phyloP scores from a whole-genome alignment of 2,888 invertebrate genomes.

The Oscheius sp. region DNA sequence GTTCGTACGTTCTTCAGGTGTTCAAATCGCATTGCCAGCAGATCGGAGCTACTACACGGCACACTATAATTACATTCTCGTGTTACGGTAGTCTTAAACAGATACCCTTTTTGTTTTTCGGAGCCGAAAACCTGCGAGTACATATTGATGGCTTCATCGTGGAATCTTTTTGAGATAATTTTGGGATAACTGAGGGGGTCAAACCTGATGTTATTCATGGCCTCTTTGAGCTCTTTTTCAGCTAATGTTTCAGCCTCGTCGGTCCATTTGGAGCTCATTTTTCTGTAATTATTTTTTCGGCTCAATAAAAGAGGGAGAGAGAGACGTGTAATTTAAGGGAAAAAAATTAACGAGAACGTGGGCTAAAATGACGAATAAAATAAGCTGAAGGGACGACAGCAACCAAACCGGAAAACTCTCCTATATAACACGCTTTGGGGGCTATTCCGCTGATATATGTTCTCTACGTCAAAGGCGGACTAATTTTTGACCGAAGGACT shows the following conservation, averaged over 20 bases:
- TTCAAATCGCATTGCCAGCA: conserved; percentile 1
- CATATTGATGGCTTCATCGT: conserved; percentile 18
- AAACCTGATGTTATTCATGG: conserved; percentile 8
- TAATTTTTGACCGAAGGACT: too few species aligned
- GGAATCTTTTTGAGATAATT: too few species aligned
- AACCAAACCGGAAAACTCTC: too few species aligned
- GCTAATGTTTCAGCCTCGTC: background rate
- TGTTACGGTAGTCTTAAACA: background rate
- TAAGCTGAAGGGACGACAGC: too few species aligned
- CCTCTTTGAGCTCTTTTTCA: conserved; percentile 7
- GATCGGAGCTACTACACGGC: conserved; percentile 12
- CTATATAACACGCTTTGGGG: too few species aligned
- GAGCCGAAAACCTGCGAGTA: conserved; percentile 9
- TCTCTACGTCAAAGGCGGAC: too few species aligned
- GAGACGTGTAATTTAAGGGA: background rate
- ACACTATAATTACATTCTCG: background rate
- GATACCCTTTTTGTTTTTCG: conserved; percentile 4
- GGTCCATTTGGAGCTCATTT: background rate
- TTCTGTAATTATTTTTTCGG: background rate
- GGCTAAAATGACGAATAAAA: too few species aligned
- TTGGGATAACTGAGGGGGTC: too few species aligned
- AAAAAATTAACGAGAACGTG: too few species aligned
- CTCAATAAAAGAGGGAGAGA: background rate
- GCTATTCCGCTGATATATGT: too few species aligned
- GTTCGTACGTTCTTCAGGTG: conserved; percentile 7